Evolutionary conservation across 2,888 invertebrate species (phyloP).

Genomic region (Acanthococcus lagerstroemiae): DNA sequence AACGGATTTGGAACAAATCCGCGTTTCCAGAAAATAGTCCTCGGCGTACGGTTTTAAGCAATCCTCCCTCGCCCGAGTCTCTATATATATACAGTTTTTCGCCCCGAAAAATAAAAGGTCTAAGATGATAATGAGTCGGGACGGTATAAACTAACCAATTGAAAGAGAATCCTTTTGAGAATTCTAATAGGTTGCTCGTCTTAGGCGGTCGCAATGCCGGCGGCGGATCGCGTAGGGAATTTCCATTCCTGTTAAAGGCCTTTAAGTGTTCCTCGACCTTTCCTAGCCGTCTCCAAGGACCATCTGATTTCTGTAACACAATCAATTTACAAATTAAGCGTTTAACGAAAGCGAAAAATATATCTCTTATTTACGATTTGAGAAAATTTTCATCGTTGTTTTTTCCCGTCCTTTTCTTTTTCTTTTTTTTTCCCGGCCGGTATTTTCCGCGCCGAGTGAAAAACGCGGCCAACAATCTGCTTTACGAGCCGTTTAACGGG

Average conservation of each 20-base stretch:
- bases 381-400: too few relatives aligned
- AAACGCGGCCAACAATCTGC: too few relatives aligned
- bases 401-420: too few relatives aligned
- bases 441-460: too few relatives aligned
- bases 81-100: neutral
- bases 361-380: conserved; percentile 17
- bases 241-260: conserved; percentile 22
- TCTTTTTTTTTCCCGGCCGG: too few relatives aligned
- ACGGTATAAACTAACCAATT: conserved; percentile 14
- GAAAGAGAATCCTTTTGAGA: conserved; percentile 27
- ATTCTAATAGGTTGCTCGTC: conserved; percentile 20
- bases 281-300: conserved; percentile 27
- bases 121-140: conserved; percentile 29
- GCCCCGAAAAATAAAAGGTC: conserved; percentile 5
- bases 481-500: too few relatives aligned
- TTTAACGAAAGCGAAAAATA: conserved; percentile 23
- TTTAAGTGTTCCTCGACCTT: conserved; percentile 25
- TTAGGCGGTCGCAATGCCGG: conserved; percentile 7
- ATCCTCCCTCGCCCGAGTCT: neutral
- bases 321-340: conserved; percentile 28
- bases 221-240: conserved; percentile 4
- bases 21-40: neutral
- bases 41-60: neutral
- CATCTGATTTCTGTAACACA: conserved; percentile 26
- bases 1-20: neutral